Evolutionary conservation across 30 jellyfish, hydroid and myxozoan species (phyloP).

Genomic region (Hydra vulgaris): DNA sequence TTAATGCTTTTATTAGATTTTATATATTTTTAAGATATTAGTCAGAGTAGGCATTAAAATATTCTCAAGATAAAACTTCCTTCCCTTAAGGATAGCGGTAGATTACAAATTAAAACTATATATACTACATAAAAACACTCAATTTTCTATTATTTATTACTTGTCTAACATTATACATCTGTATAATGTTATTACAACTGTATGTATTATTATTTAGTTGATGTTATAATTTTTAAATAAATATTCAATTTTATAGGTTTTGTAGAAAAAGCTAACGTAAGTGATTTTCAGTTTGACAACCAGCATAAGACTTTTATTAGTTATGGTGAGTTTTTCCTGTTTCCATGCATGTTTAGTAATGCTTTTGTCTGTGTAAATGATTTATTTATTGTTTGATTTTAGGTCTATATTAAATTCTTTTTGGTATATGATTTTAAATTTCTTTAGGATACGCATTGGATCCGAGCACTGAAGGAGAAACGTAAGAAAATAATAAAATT

Average conservation of each 20-base stretch:
- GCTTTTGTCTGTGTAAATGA: background rate
- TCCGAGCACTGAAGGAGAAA: conserved; percentile 95
- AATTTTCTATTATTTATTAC: no score
- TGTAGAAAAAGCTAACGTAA: conserved; percentile 85
- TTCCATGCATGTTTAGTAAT: background rate
- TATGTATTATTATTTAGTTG: background rate
- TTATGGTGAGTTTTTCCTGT: conserved; percentile 57
- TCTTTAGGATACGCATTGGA: conserved; percentile 85
- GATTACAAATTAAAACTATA: no score
- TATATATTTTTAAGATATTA: no score
- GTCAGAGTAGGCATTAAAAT: no score
- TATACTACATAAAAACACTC: no score
- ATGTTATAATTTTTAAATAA: conserved; percentile 4
- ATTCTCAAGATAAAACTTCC: no score
- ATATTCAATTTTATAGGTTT: conserved; percentile 56
- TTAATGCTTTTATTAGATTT: no score
- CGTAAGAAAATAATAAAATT: conserved; percentile 24
- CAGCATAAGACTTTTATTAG: conserved; percentile 85
- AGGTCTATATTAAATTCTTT: no score
- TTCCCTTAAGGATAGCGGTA: no score
- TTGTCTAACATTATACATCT: no score
- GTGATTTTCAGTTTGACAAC: conserved; percentile 86
- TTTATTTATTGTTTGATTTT: background rate
- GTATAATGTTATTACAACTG: background rate
- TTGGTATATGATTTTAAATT: background rate